A percentile compares a stretch with the other conserved stretches of the same genome.
Conservation (phyloP, 1,140 invertebrate species). For the Drosophila pseudoobscura region DNA sequence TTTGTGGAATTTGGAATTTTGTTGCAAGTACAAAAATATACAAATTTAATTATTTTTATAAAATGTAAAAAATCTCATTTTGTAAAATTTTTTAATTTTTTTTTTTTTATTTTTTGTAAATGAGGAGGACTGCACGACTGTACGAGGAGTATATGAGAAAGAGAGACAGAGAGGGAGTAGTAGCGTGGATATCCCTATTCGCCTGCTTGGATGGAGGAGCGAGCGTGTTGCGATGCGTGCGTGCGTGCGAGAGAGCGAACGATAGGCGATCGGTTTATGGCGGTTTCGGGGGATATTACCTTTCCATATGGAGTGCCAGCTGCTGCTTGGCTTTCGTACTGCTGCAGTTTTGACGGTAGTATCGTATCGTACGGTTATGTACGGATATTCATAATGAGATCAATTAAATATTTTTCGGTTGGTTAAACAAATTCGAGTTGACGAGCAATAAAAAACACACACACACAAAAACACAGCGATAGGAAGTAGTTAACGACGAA, state of each 20-base stretch:
- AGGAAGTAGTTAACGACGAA: slow-evolving; percentile 7
- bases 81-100: not conserved
- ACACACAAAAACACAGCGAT: slow-evolving; percentile 42
- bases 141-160: slow-evolving; percentile 3
- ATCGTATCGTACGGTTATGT: slow-evolving; percentile 30
- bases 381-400: slow-evolving; percentile 38
- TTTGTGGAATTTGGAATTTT: slow-evolving; percentile 41
- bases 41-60: too few relatives aligned
- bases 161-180: slow-evolving; percentile 21
- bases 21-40: too few relatives aligned
- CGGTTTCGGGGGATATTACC: slow-evolving; percentile 63
- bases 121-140: slow-evolving; percentile 7
- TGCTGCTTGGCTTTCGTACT: slow-evolving; percentile 72
- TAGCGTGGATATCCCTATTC: slow-evolving; percentile 77
- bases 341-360: slow-evolving; percentile 53
- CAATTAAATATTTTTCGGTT: slow-evolving; percentile 28
- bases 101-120: slow-evolving; percentile 1
- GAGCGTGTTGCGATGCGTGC: slow-evolving; percentile 22
- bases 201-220: slow-evolving; percentile 56
- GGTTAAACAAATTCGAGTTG: slow-evolving; percentile 20
- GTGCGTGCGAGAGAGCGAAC: slow-evolving; percentile 35
- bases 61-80: slow-evolving; percentile 22
- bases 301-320: slow-evolving; percentile 76
- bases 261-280: slow-evolving; percentile 29
- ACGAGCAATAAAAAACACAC: slow-evolving; percentile 27